Evolutionary conservation across 1,140 invertebrate genomes (phyloP).

Genomic region (Andrena cerasifolii): DNA sequence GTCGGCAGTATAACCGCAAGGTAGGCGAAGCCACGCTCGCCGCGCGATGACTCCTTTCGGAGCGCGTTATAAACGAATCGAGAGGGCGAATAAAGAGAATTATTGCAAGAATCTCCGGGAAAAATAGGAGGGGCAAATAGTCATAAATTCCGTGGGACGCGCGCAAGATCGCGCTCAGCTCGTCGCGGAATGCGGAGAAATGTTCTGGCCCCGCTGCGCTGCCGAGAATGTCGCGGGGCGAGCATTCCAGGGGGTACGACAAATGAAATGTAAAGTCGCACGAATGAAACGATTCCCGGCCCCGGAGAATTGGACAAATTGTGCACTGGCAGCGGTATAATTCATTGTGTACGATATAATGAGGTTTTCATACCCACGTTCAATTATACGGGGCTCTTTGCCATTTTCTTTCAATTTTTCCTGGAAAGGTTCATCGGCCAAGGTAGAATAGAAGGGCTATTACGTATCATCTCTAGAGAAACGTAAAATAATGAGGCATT

Average conservation of each 20-base stretch:
- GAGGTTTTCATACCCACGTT: too few relatives aligned
- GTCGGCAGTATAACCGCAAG: not conserved
- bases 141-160: conserved; percentile 7
- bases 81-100: not conserved
- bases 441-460: too few relatives aligned
- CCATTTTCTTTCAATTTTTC: too few relatives aligned
- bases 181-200: not conserved
- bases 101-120: conserved; percentile 9
- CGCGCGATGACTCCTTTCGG: not conserved
- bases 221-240: not conserved
- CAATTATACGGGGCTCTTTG: too few relatives aligned
- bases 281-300: conserved; percentile 16
- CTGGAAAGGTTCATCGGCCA: too few relatives aligned
- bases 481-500: too few relatives aligned
- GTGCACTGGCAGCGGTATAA: not conserved
- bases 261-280: conserved; percentile 7
- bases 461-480: too few relatives aligned
- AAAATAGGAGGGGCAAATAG: conserved; percentile 8
- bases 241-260: conserved; percentile 19
- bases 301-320: not conserved
- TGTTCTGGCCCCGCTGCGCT: conserved; percentile 2
- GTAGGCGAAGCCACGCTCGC: too few relatives aligned
- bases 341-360: not conserved
- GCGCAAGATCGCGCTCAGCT: not conserved
- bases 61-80: not conserved